Evolutionary conservation across 2,113 vertebrate species (phyloP).

Genomic region (Scartelaos histophorus): DNA sequence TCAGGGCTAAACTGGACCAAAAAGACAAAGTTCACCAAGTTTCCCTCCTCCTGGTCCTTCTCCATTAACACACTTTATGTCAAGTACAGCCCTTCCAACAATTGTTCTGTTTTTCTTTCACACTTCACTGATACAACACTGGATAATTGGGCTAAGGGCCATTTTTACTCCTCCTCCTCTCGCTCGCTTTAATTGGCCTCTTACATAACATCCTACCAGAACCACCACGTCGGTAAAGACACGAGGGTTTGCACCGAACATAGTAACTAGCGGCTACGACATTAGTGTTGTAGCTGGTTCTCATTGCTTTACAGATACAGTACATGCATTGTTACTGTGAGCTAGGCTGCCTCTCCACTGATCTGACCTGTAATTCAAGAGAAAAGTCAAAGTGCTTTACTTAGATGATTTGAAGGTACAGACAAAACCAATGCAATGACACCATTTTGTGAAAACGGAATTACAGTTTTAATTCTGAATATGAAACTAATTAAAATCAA

Average conservation of each 20-base stretch:
- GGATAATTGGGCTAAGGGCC: slow-evolving; percentile 52
- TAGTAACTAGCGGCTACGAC: slow-evolving; percentile 20
- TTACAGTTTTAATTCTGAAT: not conserved
- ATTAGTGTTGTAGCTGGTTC: slow-evolving; percentile 6
- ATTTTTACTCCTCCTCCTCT: slow-evolving; percentile 38
- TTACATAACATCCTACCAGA: slow-evolving; percentile 27
- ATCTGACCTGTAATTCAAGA: too few relatives aligned
- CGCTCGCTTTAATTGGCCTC: slow-evolving; percentile 36
- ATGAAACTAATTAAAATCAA: not conserved
- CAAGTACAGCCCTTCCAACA: slow-evolving; percentile 20
- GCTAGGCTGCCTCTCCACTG: too few relatives aligned
- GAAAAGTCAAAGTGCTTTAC: too few relatives aligned
- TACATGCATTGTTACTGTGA: too few relatives aligned
- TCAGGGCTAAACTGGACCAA: too few relatives aligned
- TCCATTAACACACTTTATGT: slow-evolving; percentile 6
- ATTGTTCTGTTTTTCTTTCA: slow-evolving; percentile 16
- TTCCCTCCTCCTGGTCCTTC: not conserved
- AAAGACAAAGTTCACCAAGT: slow-evolving; percentile 4
- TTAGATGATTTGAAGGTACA: not conserved
- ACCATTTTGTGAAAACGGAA: not conserved
- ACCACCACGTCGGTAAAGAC: slow-evolving; percentile 20
- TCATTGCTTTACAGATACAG: too few relatives aligned
- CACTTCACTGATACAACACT: slow-evolving; percentile 61
- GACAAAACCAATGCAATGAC: not conserved
- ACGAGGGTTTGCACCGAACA: slow-evolving; percentile 24